These are phyloP conservation scores for Oegoconia quadripuncta DNA, from an alignment of 2,888 invertebrate genomes.

Conservation along the genomic window DNA sequence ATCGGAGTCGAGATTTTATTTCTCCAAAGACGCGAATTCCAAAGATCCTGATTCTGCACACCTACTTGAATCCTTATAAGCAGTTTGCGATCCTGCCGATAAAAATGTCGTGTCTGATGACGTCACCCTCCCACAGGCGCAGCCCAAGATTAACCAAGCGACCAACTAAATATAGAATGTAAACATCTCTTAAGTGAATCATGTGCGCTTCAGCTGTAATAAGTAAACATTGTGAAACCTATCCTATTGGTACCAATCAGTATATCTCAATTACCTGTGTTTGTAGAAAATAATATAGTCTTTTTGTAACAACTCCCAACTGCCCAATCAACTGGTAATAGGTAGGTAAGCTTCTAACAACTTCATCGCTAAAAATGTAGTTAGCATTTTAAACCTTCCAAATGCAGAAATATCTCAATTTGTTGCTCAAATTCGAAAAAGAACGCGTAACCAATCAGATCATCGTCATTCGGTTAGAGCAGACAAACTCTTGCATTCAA, in stretches of 20 bases:
- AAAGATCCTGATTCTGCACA: too few relatives aligned
- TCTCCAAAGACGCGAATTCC: too few relatives aligned
- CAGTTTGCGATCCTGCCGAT: constrained; percentile 41
- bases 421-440: neutral
- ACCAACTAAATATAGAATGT: constrained; percentile 60
- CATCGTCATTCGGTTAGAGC: constrained; percentile 8
- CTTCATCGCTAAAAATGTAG: too few relatives aligned
- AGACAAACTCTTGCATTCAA: constrained; percentile 37
- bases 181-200: constrained; percentile 62
- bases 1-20: too few relatives aligned
- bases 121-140: constrained; percentile 56
- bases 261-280: too few relatives aligned
- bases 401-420: too few relatives aligned
- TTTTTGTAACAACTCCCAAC: too few relatives aligned
- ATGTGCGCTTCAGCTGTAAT: constrained; percentile 43
- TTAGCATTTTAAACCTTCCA: too few relatives aligned
- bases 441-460: constrained; percentile 4
- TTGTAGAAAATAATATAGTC: too few relatives aligned
- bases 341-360: too few relatives aligned
- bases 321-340: too few relatives aligned
- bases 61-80: constrained; percentile 13
- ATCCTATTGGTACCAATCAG: neutral
- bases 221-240: constrained; percentile 36
- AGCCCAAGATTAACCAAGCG: constrained; percentile 43
- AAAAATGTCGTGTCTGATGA: constrained; percentile 13